Conservation (phyloP, 2,888 invertebrate species). For the Thecophora atra region DNA sequence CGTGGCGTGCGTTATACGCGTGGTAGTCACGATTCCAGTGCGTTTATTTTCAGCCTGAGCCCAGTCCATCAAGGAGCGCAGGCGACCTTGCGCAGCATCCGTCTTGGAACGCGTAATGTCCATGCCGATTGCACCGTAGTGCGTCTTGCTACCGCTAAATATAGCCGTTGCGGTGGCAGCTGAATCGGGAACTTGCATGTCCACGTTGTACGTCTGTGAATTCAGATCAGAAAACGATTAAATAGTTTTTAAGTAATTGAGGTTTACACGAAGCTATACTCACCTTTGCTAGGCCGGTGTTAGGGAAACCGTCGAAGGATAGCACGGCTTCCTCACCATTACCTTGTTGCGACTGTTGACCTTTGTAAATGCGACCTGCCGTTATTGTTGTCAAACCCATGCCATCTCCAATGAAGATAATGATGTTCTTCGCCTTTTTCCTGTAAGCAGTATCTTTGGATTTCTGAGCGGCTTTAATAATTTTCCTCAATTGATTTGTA, state of each 20-base stretch:
- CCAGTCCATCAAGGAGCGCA: constrained; percentile 70
- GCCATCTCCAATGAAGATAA: constrained; percentile 75
- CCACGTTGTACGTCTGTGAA: constrained; percentile 76
- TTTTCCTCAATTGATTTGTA: constrained; percentile 58
- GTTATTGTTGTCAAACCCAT: constrained; percentile 75
- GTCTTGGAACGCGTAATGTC: constrained; percentile 54
- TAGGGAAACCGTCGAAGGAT: constrained; percentile 72
- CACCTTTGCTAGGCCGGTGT: constrained; percentile 73
- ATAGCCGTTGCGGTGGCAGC: constrained; percentile 76
- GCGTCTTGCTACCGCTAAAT: constrained; percentile 72
- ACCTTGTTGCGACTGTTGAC: constrained; percentile 64
- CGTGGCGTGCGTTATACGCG: constrained; percentile 74
- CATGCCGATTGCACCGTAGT: constrained; percentile 70
- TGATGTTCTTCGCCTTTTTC: constrained; percentile 71
- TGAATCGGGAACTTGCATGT: constrained; percentile 76
- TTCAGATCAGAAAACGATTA: too few relatives aligned
- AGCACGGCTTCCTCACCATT: constrained; percentile 71
- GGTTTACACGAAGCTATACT: too few relatives aligned
- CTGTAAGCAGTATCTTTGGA: constrained; percentile 55
- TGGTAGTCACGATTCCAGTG: constrained; percentile 74
- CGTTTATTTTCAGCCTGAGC: constrained; percentile 70
- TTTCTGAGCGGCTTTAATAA: constrained; percentile 64
- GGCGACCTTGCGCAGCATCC: constrained; percentile 64
- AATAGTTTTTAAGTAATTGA: too few relatives aligned
- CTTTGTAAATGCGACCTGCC: constrained; percentile 72